Conservation (phyloP, 2,113 vertebrate species). For the Oplegnathus fasciatus region DNA sequence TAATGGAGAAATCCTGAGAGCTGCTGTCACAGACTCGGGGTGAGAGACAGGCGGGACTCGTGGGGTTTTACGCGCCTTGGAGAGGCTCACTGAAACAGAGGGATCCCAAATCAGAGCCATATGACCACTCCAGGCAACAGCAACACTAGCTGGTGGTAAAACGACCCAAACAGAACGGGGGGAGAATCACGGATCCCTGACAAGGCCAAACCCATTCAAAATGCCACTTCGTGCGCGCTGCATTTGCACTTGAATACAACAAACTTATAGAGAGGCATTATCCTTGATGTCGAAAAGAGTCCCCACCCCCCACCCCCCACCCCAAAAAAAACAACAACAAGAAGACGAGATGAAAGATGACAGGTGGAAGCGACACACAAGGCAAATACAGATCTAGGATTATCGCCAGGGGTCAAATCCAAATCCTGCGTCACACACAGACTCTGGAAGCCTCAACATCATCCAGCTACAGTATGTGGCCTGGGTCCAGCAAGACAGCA, state of each 20-base stretch:
- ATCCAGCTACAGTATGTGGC: conserved; percentile 2
- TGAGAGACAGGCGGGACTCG: conserved; percentile 72
- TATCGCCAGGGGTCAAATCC: conserved; percentile 80
- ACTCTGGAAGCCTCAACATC: conserved; percentile 61
- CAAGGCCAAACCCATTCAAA: conserved; percentile 38
- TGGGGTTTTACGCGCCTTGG: conserved; percentile 69
- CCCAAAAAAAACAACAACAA: conserved; percentile 25
- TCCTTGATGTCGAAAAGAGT: conserved; percentile 59
- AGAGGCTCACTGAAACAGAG: conserved; percentile 71
- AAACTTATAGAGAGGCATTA: conserved; percentile 63
- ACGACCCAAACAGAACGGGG: conserved; percentile 55
- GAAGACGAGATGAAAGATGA: conserved; percentile 78
- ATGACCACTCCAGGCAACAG: conserved; percentile 77
- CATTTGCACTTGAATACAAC: conserved; percentile 54
- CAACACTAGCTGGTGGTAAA: conserved; percentile 68
- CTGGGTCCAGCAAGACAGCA: conserved; percentile 27
- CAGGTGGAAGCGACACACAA: conserved; percentile 80
- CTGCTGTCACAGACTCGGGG: conserved; percentile 67
- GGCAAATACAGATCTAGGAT: conserved; percentile 73
- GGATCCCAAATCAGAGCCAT: conserved; percentile 81
- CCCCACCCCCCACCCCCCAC: conserved; percentile 11
- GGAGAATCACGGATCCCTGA: conserved; percentile 29
- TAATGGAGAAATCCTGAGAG: conserved; percentile 68
- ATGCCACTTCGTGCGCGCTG: conserved; percentile 43
- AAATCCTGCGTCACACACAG: conserved; percentile 63